Conservation (phyloP, 2,888 invertebrate genomes). For the Liopterus haemorrhoidalis region DNA sequence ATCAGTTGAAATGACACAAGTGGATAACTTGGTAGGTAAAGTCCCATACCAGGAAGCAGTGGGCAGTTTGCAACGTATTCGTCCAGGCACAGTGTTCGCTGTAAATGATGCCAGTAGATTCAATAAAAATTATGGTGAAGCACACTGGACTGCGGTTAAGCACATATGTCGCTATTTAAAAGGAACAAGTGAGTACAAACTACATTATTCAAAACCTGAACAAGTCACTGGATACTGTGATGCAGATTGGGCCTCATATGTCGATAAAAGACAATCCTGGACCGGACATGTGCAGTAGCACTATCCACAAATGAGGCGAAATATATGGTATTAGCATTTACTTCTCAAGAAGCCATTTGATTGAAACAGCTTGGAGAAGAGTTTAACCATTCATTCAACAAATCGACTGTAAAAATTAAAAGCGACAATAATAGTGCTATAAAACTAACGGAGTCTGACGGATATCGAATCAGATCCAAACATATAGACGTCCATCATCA, state of each 20-base stretch:
- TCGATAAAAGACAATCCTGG: conserved; percentile 15
- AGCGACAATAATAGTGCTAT: conserved; percentile 29
- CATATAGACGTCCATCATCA: conserved; percentile 32
- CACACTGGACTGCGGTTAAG: conserved; percentile 23
- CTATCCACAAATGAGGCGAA: conserved; percentile 36
- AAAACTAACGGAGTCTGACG: conserved; percentile 23
- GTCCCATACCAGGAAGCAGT: conserved; percentile 30
- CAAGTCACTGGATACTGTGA: conserved; percentile 9
- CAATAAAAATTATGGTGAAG: conserved; percentile 14
- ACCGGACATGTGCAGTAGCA: conserved; percentile 29
- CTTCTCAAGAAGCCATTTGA: conserved; percentile 33
- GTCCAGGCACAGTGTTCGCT: conserved; percentile 29
- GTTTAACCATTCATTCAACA: conserved; percentile 6
- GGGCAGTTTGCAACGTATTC: conserved; percentile 28
- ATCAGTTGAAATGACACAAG: conserved; percentile 14
- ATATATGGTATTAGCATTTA: conserved; percentile 33
- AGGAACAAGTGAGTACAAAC: conserved; percentile 14
- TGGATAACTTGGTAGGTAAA: conserved; percentile 8
- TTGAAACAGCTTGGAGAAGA: conserved; percentile 22
- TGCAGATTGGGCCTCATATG: conserved; percentile 13
- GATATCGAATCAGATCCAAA: conserved; percentile 26
- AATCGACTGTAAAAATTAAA: conserved; percentile 10
- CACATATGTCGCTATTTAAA: conserved; percentile 20
- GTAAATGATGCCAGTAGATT: conserved; percentile 29
- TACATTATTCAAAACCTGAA: conserved; percentile 1